phyloP scores from a whole-genome alignment of 2,888 invertebrate species.

The Gordius sp. region DNA sequence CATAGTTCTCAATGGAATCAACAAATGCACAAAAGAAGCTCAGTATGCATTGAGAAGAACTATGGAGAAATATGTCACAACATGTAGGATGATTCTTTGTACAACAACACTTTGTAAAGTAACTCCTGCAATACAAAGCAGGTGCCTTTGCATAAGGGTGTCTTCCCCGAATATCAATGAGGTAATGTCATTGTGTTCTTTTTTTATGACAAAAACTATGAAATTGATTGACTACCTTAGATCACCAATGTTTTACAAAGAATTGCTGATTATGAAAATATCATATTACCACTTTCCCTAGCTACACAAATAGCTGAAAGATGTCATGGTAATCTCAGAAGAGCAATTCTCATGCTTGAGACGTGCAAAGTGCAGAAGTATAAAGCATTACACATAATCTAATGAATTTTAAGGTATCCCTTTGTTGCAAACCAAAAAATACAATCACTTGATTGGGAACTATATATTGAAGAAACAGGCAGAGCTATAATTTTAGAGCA shows the following conservation, averaged over 20 bases:
- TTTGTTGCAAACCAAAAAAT: conserved; percentile 51
- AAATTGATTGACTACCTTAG: conserved; percentile 18
- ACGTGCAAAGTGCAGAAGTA: conserved; percentile 63
- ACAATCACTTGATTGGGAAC: conserved; percentile 68
- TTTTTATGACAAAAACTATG: not conserved
- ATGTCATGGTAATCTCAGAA: conserved; percentile 58
- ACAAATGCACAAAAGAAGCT: conserved; percentile 75
- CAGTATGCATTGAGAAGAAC: conserved; percentile 88
- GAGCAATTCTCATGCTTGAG: conserved; percentile 73
- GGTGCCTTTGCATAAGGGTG: conserved; percentile 70
- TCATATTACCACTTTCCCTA: conserved; percentile 47
- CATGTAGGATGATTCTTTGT: conserved; percentile 51
- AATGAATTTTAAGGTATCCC: conserved; percentile 38
- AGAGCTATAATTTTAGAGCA: conserved; percentile 58
- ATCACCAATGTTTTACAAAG: conserved; percentile 28
- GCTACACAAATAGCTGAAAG: conserved; percentile 48
- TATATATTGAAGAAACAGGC: conserved; percentile 58
- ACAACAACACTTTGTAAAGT: conserved; percentile 78
- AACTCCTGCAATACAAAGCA: conserved; percentile 77
- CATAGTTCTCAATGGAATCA: conserved; percentile 73
- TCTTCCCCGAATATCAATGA: conserved; percentile 55
- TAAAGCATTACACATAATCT: conserved; percentile 20
- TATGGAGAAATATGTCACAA: conserved; percentile 91
- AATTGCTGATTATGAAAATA: conserved; percentile 52
- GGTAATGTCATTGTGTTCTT: conserved; percentile 32